Conservation (phyloP, 2,113 vertebrate species). For the Bos taurus region ARS-UCD2.0 NC_037342.1:25700001-25700500, state of each 20-base stretch:
- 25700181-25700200: background rate
- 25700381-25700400: accelerated
- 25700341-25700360: background rate
- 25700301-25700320: background rate
- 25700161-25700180: no score
- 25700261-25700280: accelerated
- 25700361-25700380: background rate
- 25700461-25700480: background rate
- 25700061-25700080: accelerated
- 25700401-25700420: accelerated
- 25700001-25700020: background rate
- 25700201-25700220: accelerated
- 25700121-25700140: accelerated
- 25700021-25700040: background rate
- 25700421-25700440: background rate
- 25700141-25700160: background rate
- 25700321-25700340: background rate
- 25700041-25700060: background rate
- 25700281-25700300: background rate
- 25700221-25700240: accelerated
- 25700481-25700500: accelerated
- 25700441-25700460: accelerated
- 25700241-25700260: background rate
- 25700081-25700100: background rate
- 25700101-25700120: background rate